A percentile compares a stretch with the other conserved stretches of the same genome.
Evolutionary conservation across 2,888 invertebrate species (phyloP).

Genomic region (Mesorhabditis belari): DNA sequence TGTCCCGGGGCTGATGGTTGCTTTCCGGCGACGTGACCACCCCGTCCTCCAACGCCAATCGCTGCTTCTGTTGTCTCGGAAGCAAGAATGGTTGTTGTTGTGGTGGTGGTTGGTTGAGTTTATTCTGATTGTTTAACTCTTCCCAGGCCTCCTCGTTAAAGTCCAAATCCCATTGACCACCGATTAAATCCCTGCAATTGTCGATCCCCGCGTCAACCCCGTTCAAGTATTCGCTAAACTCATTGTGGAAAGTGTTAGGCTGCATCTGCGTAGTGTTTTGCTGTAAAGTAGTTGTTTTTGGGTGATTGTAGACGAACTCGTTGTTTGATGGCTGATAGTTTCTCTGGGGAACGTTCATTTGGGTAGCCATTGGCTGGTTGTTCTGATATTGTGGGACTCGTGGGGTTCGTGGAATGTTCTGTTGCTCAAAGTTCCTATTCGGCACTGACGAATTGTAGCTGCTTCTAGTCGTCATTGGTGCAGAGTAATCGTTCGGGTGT

Average conservation of each 20-base stretch:
- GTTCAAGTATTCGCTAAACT: slow-evolving; percentile 27
- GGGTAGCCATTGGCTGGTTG: background rate
- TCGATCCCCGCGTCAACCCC: slow-evolving; percentile 35
- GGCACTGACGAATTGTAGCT: too few relatives aligned
- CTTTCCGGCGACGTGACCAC: background rate
- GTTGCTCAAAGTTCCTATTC: too few relatives aligned
- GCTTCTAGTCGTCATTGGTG: too few relatives aligned
- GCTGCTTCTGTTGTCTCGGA: background rate
- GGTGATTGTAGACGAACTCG: background rate
- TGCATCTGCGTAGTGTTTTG: background rate
- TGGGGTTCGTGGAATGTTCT: background rate
- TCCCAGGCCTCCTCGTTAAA: slow-evolving; percentile 6
- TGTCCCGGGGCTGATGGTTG: background rate
- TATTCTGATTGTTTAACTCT: too few relatives aligned
- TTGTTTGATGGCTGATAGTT: too few relatives aligned
- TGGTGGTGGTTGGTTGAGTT: background rate
- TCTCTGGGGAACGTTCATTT: background rate
- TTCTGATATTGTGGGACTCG: background rate
- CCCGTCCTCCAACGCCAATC: background rate
- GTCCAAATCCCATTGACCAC: slow-evolving; percentile 26
- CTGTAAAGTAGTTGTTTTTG: background rate
- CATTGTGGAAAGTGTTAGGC: background rate
- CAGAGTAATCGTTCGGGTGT: too few relatives aligned
- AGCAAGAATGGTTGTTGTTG: background rate
- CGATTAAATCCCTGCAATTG: slow-evolving; percentile 26